Evolutionary conservation across 2,888 invertebrate species (phyloP), one percentile per base, ranked within the genome.

Genomic region (Caenorhabditis afra): DNA sequence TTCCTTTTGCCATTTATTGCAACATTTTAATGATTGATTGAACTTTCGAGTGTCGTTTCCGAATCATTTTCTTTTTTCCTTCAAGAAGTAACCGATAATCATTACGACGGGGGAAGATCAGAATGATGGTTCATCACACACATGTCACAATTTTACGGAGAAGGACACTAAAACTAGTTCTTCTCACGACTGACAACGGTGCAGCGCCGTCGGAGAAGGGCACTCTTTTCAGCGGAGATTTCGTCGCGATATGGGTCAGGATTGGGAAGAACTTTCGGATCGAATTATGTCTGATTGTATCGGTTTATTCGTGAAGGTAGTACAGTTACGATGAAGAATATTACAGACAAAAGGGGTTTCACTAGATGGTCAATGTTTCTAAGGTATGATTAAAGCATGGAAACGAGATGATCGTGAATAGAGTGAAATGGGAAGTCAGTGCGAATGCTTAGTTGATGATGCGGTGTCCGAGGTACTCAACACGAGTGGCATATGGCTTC

Each of bases 71-170:
- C 59, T 59, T 29, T 45, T 59, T 59, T 45, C 29, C 18, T 59
- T 59, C 35, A 61, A 49, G 2, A 11, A 41, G 64, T 44, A 65
- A 49, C n/a, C 20, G 22, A 23, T 23, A 44, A 50, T 39, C 29
- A 44, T 29, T 37, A 39, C 29, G 52, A 39, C 37, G 20, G 35
- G 7, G 23, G 7, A 41, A 41, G 37, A 41, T 12, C 16, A 20
- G 68, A 68, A 59, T 68, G 59, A 68, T 52, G 50, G 68, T 68
- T 59, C 59, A 68, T 59, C 45, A 68, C 68, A 59, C 59, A 52
- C 2, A 52, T 41, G 39, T 41, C 39, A 18, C 50, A 29, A 55
- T 16, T 55, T 37, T 18, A 39, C 58, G 68, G 50, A 52, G 59
- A 68, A 59, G 50, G 68, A 59, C 59, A 45, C 44, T 5, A 2